Base-by-base conservation (phyloP, 1,140 invertebrate genomes). In the Bombus confusus region DNA sequence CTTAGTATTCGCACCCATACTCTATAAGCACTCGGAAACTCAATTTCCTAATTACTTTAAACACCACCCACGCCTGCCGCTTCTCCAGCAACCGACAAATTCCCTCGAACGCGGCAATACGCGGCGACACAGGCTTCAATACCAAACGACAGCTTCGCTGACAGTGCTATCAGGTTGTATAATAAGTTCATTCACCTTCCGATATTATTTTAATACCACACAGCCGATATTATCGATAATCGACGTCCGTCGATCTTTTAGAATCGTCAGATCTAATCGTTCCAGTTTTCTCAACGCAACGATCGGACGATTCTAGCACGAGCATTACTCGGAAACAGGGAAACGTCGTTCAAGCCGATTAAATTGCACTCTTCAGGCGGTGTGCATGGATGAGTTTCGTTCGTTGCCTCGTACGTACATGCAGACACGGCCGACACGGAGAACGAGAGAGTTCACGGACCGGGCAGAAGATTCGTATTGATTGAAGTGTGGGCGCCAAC, bases 401-500 rank as follows among this genome's bases (percentile, higher is more conserved):
- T 75, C 25, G 59, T 37, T 71, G 71, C 4, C 18, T 0, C 47
- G 47, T 18, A 25, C 37, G 22, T 41, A 25, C 71, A 66, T 2
- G 10, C 39, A 39, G 52, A 43, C 41, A 18, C 0, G 12, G n/a
- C 18, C 18, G 47, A 52, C 47, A 52, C 47, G 59, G 1, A 31
- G 37, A 31, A 39, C 66, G 47, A 43, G 37, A 71, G 83, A 85
- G 74, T 83, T 83, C 62, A 90, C 68, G 80, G 78, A 71, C 76
- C 62, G 52, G 18, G 39, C 59, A 77, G 85, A 88, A 84, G 86
- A 90, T 88, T 90, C 73, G 82, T 91, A 91, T 91, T 90, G 90
- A 91, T 91, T 90, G 87, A 87, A 91, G 90, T 90, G 89, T 88
- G 83, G 89, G 90, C 89, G 90, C 90, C 89, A 73, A 79, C 73